Evolutionary conservation across 2,888 invertebrate species (phyloP).

Genomic region (Oligia fasciuncula): DNA sequence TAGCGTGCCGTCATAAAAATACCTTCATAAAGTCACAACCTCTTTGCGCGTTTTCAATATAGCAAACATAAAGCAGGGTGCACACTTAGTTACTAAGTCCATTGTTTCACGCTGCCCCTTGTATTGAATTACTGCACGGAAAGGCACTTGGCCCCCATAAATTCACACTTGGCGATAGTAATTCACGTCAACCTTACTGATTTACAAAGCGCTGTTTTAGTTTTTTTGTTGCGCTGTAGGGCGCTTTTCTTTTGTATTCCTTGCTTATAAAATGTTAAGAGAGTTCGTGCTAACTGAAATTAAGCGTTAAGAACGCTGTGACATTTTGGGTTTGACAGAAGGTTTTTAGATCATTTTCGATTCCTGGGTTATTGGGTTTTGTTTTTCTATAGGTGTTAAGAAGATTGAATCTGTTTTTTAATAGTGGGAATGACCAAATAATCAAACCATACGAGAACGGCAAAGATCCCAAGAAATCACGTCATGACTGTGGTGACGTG

Average conservation of each 20-base stretch:
- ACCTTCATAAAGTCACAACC: not conserved
- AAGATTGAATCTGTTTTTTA: not conserved
- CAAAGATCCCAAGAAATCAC: not conserved
- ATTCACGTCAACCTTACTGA: conserved; percentile 79
- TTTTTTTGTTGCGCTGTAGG: conserved; percentile 62
- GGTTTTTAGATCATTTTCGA: not conserved
- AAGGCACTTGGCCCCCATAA: conserved; percentile 73
- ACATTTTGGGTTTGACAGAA: not conserved
- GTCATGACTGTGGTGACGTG: not conserved
- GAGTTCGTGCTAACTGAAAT: conserved; percentile 2
- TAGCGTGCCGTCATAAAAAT: not conserved
- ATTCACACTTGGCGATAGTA: conserved; percentile 78
- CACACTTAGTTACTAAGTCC: conserved; percentile 40
- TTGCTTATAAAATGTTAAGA: not conserved
- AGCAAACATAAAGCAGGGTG: conserved; percentile 36
- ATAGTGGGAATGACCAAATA: not conserved
- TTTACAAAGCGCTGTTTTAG: conserved; percentile 73
- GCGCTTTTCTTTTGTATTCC: conserved; percentile 34
- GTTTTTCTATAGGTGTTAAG: not conserved
- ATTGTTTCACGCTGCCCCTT: conserved; percentile 55
- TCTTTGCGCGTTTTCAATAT: conserved; percentile 13
- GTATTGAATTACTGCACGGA: conserved; percentile 67
- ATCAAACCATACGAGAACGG: not conserved
- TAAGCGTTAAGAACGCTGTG: not conserved
- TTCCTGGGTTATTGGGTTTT: not conserved